Conservation (phyloP, 2,797 vertebrate species). For the Sternarchorhynchus goeldii region DNA sequence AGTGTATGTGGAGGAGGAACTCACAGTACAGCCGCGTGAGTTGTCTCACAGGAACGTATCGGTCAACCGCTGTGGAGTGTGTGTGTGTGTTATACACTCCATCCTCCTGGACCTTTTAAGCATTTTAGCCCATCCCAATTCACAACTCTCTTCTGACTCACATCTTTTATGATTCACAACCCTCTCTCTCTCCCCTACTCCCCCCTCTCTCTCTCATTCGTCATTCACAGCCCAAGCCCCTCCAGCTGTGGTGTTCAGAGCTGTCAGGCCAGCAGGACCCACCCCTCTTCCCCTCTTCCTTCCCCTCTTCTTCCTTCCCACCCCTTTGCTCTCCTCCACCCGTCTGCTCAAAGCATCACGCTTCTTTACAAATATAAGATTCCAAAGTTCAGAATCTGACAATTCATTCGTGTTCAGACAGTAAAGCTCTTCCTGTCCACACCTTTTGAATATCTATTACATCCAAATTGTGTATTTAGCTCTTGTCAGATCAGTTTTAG, state of each 20-base stretch:
- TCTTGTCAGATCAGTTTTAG: not conserved
- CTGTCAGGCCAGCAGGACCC: constrained; percentile 29
- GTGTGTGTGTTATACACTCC: constrained; percentile 7
- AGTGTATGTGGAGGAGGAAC: constrained; percentile 56
- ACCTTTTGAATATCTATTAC: not conserved
- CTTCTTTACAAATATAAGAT: not conserved
- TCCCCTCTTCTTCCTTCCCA: constrained; percentile 31
- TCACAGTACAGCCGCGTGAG: constrained; percentile 59
- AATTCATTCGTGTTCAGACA: too few species aligned
- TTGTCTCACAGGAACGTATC: constrained; percentile 46
- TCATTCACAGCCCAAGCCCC: constrained; percentile 40
- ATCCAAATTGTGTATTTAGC: not conserved
- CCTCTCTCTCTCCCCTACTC: constrained; percentile 23
- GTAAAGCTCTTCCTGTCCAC: not conserved
- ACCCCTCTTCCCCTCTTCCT: too few species aligned
- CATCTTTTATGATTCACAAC: constrained; percentile 53
- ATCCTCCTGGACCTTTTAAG: constrained; percentile 59
- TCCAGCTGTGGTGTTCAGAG: constrained; percentile 24
- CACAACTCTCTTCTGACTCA: constrained; percentile 27
- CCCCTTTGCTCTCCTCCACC: not conserved
- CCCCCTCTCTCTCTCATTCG: constrained; percentile 26
- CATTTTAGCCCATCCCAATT: constrained; percentile 50
- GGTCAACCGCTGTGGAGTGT: constrained; percentile 33
- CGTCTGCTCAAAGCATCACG: not conserved
- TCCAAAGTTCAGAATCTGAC: not conserved